Base-by-base conservation (phyloP, 2,113 vertebrate species). In the Antechinus stuartii region DNA sequence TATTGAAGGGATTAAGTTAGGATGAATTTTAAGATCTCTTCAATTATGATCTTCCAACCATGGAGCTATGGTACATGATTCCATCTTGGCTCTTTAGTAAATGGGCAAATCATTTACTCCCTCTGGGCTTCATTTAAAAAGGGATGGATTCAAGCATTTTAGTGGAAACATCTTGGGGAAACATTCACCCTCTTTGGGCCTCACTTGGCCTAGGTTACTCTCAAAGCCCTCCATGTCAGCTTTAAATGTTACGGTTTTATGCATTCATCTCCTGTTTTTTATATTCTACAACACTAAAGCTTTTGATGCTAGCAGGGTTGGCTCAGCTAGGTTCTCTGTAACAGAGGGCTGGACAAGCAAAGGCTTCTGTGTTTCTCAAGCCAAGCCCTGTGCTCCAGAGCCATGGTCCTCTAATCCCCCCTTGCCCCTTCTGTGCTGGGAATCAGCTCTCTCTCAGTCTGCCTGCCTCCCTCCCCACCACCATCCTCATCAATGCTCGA, bases 371-470 rank as follows among this genome's bases (percentile, higher is more conserved):
- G 68, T 54, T 95, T 94, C 54, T 91, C 26, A 0, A 35, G 93
- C 76, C 84, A 94, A 91, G 23, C 57, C 91, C 90, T 91, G 93
- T 95, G 76, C 90, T 90, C 90, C 90, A 27, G 90, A 52, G 47
- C 47, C 24, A 50, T 49, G 49, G 47, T 50, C 49, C 61, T 50
- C 93, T 93, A 96, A 94, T 94, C 57, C 95, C 95, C 89, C 57
- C 92, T 97, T 95, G 93, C 52, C 57, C 97, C 96, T 91, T 94
- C 97, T 95, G 95, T 76, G 90, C 94, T 91, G 96, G 46, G 94
- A 92, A 89, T 0, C 0, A 1, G 55, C 47, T 84, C 68, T 76
- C 68, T 84, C n/a, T 22, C 68, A 84, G 6, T 42, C 68, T 23
- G n/a, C 95, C 93, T 92, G 96, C 96, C 55, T 90, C 47, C 89